Percentiles rank a stretch among this genome's conserved stretches.
These are phyloP conservation scores for Deroplatys truncata DNA, from an alignment of 2,888 invertebrate species.

Conservation along the genomic window DNA sequence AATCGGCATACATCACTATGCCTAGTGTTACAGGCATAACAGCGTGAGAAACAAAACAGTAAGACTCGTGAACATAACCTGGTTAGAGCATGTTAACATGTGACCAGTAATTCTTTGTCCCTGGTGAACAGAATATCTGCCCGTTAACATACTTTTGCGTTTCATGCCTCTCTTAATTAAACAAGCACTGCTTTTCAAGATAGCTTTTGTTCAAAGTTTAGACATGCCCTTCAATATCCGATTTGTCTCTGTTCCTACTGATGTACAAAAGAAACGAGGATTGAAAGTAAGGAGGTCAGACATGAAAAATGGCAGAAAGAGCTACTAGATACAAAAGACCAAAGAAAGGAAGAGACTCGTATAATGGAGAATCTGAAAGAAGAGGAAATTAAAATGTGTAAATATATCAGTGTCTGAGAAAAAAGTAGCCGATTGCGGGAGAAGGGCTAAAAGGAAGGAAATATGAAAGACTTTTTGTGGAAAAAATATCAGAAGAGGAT, in stretches of 20 bases:
- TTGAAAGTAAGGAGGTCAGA: neutral
- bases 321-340: neutral
- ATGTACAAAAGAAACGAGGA: neutral
- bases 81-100: too few relatives aligned
- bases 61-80: too few relatives aligned
- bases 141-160: neutral
- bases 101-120: too few relatives aligned
- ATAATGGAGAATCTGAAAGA: neutral
- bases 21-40: too few relatives aligned
- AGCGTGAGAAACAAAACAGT: too few relatives aligned
- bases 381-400: neutral
- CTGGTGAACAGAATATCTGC: too few relatives aligned
- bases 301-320: neutral
- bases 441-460: neutral
- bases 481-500: neutral
- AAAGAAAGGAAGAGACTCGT: neutral
- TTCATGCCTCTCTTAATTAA: neutral
- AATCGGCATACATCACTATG: too few relatives aligned
- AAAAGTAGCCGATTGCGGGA: neutral
- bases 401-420: neutral
- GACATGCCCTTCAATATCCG: neutral
- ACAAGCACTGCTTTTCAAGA: neutral
- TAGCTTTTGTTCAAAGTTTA: neutral
- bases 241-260: neutral
- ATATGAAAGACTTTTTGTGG: neutral